These are phyloP conservation scores for Phoenicopterus ruber DNA, from an alignment of 2,113 vertebrate genomes.

Conservation along the genomic window DNA sequence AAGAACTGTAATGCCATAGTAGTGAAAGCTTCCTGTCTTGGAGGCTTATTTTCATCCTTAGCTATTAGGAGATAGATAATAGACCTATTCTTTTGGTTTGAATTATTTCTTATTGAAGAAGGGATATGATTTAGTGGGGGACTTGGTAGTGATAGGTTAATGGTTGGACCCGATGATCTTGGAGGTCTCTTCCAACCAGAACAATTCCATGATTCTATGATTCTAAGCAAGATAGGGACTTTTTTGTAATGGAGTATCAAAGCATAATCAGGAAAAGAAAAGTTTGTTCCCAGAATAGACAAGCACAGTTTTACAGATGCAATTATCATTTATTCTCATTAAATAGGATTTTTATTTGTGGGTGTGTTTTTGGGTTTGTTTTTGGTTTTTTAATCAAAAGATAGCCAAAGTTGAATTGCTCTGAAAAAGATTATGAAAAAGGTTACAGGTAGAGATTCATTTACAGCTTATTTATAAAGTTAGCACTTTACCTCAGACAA, in stretches of 20 bases:
- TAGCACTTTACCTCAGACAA: neutral
- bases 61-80: neutral
- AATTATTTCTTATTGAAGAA: neutral
- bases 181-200: no score
- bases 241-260: neutral
- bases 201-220: no score
- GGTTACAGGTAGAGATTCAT: neutral
- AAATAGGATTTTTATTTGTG: neutral
- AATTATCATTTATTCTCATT: conserved; percentile 9
- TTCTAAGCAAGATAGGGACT: neutral
- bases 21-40: neutral
- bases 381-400: neutral
- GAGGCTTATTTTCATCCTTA: neutral
- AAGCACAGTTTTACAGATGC: neutral
- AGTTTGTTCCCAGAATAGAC: neutral
- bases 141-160: no score
- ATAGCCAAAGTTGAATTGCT: neutral
- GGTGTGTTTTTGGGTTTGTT: neutral
- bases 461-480: neutral
- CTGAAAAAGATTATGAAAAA: neutral
- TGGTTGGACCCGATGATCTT: no score
- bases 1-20: neutral
- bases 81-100: neutral
- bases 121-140: no score
- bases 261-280: neutral